phyloP scores from a whole-genome alignment of 2,797 vertebrate genomes.

The Galaxias olidus region DNA sequence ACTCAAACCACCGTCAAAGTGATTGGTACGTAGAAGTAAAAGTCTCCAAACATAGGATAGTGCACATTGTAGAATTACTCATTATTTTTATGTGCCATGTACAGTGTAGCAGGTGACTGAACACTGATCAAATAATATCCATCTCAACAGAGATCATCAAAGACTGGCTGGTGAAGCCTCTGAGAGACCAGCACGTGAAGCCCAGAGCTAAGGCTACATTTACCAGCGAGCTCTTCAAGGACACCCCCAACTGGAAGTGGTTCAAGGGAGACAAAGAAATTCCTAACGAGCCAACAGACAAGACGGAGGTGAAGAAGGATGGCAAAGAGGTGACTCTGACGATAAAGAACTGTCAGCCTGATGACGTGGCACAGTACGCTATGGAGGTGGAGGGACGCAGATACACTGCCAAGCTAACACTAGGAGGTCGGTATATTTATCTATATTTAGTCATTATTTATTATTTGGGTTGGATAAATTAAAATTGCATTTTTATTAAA shows the following conservation, averaged over 20 bases:
- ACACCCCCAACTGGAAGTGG: constrained; percentile 96
- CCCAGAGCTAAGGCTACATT: constrained; percentile 89
- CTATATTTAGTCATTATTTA: too few relatives aligned
- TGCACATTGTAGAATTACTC: too few relatives aligned
- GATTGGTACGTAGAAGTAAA: constrained; percentile 79
- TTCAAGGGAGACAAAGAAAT: constrained; percentile 91
- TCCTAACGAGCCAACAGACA: constrained; percentile 83
- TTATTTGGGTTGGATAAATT: too few relatives aligned
- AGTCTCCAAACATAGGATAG: too few relatives aligned
- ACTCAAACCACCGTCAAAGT: constrained; percentile 89
- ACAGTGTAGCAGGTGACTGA: too few relatives aligned
- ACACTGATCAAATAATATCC: neutral
- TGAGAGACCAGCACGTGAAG: constrained; percentile 96
- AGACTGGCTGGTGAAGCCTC: constrained; percentile 94
- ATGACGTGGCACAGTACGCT: constrained; percentile 88
- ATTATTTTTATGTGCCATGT: too few relatives aligned
- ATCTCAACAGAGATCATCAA: constrained; percentile 86
- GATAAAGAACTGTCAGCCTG: constrained; percentile 90
- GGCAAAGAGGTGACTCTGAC: constrained; percentile 86
- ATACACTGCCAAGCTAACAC: constrained; percentile 91
- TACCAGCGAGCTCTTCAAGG: constrained; percentile 86
- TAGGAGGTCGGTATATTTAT: constrained; percentile 81
- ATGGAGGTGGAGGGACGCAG: constrained; percentile 91
- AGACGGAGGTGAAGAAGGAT: constrained; percentile 88
- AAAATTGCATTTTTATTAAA: too few relatives aligned